Evolutionary conservation across 2,888 invertebrate genomes (phyloP).

Genomic region (Thymelicus lineola): DNA sequence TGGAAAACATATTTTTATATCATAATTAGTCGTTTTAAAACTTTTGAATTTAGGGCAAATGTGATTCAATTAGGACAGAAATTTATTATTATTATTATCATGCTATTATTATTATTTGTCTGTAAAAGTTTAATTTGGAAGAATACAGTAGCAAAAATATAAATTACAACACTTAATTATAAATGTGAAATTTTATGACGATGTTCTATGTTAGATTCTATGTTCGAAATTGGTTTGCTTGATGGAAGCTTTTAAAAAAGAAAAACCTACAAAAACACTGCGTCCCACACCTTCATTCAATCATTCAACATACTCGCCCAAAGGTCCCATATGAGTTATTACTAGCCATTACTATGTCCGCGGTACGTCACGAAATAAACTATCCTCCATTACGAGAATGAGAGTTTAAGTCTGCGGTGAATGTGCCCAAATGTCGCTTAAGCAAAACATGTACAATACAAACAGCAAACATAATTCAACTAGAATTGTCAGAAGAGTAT

Average conservation of each 20-base stretch:
- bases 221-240: too few species aligned
- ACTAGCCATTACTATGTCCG: conserved; percentile 62
- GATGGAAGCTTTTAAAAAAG: background rate
- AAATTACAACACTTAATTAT: too few species aligned
- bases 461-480: background rate
- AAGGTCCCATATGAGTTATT: conserved; percentile 60
- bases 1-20: too few species aligned
- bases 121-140: too few species aligned
- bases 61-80: too few species aligned
- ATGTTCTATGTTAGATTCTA: too few species aligned
- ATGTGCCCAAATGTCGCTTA: conserved; percentile 61
- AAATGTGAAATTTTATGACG: too few species aligned
- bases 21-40: too few species aligned
- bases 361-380: conserved; percentile 63
- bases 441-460: conserved; percentile 55
- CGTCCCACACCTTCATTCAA: background rate
- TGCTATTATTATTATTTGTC: too few species aligned
- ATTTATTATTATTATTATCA: too few species aligned
- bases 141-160: too few species aligned
- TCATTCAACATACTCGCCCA: background rate
- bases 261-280: background rate
- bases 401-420: conserved; percentile 79
- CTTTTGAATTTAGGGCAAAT: too few species aligned
- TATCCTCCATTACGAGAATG: conserved; percentile 74
- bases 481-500: background rate